Conservation (phyloP, 2,888 invertebrate species). For the Hemistola chrysoprasaria region DNA sequence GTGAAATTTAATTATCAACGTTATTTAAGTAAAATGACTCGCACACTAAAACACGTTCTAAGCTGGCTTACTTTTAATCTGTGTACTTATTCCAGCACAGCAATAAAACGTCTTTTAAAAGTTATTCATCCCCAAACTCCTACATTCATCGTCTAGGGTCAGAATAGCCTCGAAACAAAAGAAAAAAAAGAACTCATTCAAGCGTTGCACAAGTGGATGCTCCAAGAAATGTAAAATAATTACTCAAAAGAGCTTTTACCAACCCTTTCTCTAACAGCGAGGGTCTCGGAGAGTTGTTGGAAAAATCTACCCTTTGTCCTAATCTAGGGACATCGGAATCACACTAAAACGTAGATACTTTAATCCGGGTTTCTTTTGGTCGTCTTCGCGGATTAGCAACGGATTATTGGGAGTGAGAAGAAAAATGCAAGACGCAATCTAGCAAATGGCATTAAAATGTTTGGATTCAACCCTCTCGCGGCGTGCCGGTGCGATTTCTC, state of each 20-base stretch:
- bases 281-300: constrained; percentile 59
- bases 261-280: constrained; percentile 70
- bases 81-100: not conserved
- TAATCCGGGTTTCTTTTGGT: constrained; percentile 52
- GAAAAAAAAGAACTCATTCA: constrained; percentile 44
- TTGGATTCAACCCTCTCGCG: constrained; percentile 76
- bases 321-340: constrained; percentile 72
- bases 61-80: too few relatives aligned
- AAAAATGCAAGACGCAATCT: constrained; percentile 82
- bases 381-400: constrained; percentile 79
- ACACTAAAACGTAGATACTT: constrained; percentile 78
- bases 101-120: not conserved
- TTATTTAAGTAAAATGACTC: too few relatives aligned
- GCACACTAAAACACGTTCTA: too few relatives aligned
- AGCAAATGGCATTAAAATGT: constrained; percentile 83
- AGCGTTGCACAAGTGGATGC: constrained; percentile 36
- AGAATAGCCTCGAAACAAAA: constrained; percentile 36
- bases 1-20: constrained; percentile 4
- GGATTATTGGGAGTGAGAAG: constrained; percentile 56
- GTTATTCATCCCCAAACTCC: constrained; percentile 23
- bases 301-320: constrained; percentile 62
- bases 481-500: constrained; percentile 74
- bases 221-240: constrained; percentile 73
- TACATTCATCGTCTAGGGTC: constrained; percentile 23
- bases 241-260: constrained; percentile 65